A percentile compares a stretch with the other conserved stretches of the same genome.
Conservation (phyloP, 2,113 vertebrate species). For the Tretioscincus oriximinensis region DNA sequence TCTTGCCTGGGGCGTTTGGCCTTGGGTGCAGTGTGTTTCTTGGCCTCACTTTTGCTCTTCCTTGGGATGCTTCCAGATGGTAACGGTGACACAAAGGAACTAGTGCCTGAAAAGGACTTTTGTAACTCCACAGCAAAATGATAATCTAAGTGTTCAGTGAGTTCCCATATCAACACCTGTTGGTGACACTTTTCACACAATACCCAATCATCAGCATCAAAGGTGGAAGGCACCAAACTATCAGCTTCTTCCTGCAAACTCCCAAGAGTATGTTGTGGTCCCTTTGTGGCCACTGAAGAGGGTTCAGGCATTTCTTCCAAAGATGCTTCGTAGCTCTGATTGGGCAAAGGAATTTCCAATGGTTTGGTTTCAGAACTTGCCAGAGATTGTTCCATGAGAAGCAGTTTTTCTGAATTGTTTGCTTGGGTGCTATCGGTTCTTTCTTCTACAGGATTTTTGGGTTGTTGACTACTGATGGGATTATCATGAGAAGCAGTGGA, state of each 20-base stretch:
- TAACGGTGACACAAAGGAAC: not conserved
- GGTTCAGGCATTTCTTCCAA: conserved; percentile 9
- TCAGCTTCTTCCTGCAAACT: not conserved
- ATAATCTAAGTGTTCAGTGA: conserved; percentile 91
- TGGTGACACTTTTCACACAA: conserved; percentile 85
- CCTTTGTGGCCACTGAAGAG: conserved; percentile 35
- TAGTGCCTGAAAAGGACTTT: conserved; percentile 76
- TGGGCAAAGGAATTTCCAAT: conserved; percentile 16
- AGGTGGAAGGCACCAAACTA: not conserved
- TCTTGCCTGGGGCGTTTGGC: conserved; percentile 76
- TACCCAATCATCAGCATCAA: conserved; percentile 66
- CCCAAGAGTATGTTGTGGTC: conserved; percentile 39
- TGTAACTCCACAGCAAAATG: conserved; percentile 93
- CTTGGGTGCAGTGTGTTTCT: conserved; percentile 64
- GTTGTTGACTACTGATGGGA: conserved; percentile 39
- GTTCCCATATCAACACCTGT: conserved; percentile 84
- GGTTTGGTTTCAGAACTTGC: not conserved
- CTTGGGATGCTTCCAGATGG: conserved; percentile 40
- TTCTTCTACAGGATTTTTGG: conserved; percentile 44
- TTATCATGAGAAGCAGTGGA: not conserved
- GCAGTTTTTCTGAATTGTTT: not conserved
- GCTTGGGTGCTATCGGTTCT: conserved; percentile 12
- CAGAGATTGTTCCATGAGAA: not conserved
- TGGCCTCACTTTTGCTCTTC: conserved; percentile 77
- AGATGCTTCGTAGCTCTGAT: conserved; percentile 2